Evolutionary conservation across 2,888 invertebrate species (phyloP).

Genomic region (Lamellibrachia satsuma): DNA sequence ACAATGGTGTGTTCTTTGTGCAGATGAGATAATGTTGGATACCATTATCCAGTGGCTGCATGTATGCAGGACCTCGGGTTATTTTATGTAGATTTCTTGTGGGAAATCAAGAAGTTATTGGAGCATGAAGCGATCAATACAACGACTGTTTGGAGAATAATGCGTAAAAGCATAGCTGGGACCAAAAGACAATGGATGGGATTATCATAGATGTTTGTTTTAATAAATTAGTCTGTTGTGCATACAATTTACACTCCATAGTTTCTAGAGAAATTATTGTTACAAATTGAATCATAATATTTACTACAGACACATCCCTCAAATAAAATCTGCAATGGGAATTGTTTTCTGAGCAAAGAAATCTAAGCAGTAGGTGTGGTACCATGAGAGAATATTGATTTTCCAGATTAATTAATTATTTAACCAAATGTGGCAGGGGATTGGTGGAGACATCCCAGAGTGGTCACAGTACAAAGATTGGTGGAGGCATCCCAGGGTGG

Average conservation of each 20-base stretch:
- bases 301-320: not conserved
- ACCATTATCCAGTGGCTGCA: not conserved
- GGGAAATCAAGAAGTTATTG: not conserved
- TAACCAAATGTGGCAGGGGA: not conserved
- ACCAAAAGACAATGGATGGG: not conserved
- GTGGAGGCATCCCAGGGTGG: too few relatives aligned
- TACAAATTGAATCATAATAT: not conserved
- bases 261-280: not conserved
- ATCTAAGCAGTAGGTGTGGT: not conserved
- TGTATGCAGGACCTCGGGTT: not conserved
- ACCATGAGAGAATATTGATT: not conserved
- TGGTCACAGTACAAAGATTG: too few relatives aligned
- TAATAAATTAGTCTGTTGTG: not conserved
- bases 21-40: not conserved
- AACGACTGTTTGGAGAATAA: not conserved
- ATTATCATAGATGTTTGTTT: not conserved
- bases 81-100: constrained; percentile 10
- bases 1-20: not conserved
- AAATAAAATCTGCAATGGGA: not conserved
- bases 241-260: not conserved
- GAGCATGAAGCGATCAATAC: constrained; percentile 4
- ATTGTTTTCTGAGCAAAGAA: not conserved
- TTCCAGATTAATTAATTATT: not conserved
- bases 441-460: not conserved
- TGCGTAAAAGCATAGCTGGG: not conserved